These are phyloP conservation scores for Thamnaconus septentrionalis DNA, from an alignment of 2,113 vertebrate genomes.

Conservation along the genomic window DNA sequence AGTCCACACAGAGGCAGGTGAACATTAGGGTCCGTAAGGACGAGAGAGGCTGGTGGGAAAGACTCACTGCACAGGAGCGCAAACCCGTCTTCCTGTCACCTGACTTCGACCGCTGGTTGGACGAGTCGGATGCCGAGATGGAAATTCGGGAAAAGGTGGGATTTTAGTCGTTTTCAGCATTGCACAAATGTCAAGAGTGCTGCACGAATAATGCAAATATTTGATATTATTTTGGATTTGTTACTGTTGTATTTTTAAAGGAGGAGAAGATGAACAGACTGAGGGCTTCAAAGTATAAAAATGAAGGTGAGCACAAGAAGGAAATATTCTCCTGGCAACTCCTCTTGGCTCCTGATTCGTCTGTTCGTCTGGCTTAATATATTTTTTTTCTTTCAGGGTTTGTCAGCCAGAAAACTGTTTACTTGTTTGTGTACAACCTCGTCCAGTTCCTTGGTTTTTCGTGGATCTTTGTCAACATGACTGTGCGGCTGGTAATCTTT, in stretches of 20 bases:
- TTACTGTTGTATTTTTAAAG: slow-evolving; percentile 65
- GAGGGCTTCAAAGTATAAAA: slow-evolving; percentile 79
- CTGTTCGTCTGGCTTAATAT: background rate
- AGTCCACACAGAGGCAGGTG: slow-evolving; percentile 89
- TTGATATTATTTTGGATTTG: background rate
- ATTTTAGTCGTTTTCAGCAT: background rate
- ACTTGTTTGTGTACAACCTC: slow-evolving; percentile 90
- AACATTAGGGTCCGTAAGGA: slow-evolving; percentile 88
- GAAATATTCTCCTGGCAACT: background rate
- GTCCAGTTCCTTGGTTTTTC: slow-evolving; percentile 97
- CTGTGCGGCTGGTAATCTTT: slow-evolving; percentile 88
- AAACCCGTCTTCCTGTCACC: slow-evolving; percentile 88
- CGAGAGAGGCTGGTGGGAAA: slow-evolving; percentile 88
- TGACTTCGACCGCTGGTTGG: slow-evolving; percentile 96
- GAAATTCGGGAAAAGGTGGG: slow-evolving; percentile 89
- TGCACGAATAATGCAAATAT: background rate
- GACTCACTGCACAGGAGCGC: slow-evolving; percentile 86
- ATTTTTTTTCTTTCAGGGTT: slow-evolving; percentile 58
- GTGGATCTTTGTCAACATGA: slow-evolving; percentile 97
- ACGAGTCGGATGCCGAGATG: slow-evolving; percentile 95
- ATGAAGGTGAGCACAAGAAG: slow-evolving; percentile 81
- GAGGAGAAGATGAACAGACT: slow-evolving; percentile 88
- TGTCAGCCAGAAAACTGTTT: slow-evolving; percentile 84
- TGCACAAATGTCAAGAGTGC: no score
- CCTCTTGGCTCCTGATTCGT: background rate